phyloP scores from a whole-genome alignment of 1,140 invertebrate genomes.

The Calycopis cecrops region DNA sequence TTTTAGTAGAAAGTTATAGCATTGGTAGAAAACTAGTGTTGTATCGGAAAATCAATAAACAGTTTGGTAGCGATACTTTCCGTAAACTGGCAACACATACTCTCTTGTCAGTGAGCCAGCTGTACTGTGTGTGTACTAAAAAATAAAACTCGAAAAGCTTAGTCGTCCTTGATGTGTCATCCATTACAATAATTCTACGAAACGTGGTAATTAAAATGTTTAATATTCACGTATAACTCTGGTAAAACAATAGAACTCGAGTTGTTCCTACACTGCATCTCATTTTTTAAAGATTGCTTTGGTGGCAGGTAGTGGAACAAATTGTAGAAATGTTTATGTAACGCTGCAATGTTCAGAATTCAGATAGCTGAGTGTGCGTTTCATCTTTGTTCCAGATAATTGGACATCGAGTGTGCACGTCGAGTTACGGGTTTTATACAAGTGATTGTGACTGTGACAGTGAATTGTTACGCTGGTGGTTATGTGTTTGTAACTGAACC shows the following conservation, averaged over 20 bases:
- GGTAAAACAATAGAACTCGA: not conserved
- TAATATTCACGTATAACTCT: constrained; percentile 19
- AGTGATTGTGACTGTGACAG: constrained; percentile 31
- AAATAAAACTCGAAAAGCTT: constrained; percentile 60
- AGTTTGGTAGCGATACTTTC: constrained; percentile 24
- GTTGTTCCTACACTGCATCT: not conserved
- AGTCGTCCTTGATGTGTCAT: constrained; percentile 71
- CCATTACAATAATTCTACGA: constrained; percentile 54
- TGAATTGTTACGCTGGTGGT: constrained; percentile 31
- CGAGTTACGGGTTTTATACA: constrained; percentile 5
- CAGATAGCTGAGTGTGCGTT: constrained; percentile 52
- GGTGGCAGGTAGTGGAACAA: constrained; percentile 49
- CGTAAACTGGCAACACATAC: constrained; percentile 44
- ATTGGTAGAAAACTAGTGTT: constrained; percentile 6
- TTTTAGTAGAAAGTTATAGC: constrained; percentile 27
- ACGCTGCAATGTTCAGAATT: constrained; percentile 62
- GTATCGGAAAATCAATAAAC: constrained; percentile 28
- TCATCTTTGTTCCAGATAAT: constrained; percentile 67
- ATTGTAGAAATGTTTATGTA: constrained; percentile 71
- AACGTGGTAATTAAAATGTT: constrained; percentile 47
- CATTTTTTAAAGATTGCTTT: constrained; percentile 29
- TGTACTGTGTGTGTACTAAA: constrained; percentile 53
- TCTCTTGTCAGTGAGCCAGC: constrained; percentile 64
- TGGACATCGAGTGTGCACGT: constrained; percentile 32
- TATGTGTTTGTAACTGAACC: constrained; percentile 45